phyloP scores from a whole-genome alignment of 1,140 invertebrate species.

The Anagrus nilaparvatae region DNA sequence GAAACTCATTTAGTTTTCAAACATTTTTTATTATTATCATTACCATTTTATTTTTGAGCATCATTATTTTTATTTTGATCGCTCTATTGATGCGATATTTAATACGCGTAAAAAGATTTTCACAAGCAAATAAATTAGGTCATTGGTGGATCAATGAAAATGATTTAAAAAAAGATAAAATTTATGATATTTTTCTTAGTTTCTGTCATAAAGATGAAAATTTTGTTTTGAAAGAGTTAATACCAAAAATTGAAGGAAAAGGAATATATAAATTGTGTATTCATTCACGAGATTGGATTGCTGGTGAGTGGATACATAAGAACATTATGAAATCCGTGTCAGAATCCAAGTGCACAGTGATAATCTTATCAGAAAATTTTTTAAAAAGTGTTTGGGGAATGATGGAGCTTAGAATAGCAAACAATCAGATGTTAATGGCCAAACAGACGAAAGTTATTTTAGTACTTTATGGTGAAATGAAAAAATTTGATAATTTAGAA shows the following conservation, averaged over 20 bases:
- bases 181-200: constrained; percentile 80
- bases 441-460: constrained; percentile 63
- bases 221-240: constrained; percentile 58
- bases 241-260: constrained; percentile 54
- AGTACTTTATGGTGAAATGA: constrained; percentile 66
- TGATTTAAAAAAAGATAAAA: constrained; percentile 65
- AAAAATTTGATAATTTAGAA: constrained; percentile 53
- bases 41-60: too few relatives aligned
- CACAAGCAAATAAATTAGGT: too few relatives aligned
- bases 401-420: constrained; percentile 73
- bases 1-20: too few relatives aligned
- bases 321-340: too few relatives aligned
- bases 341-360: constrained; percentile 67
- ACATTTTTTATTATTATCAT: too few relatives aligned
- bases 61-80: too few relatives aligned
- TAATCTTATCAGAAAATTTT: constrained; percentile 73
- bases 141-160: constrained; percentile 58
- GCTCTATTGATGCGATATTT: too few relatives aligned
- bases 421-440: constrained; percentile 63
- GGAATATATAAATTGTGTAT: constrained; percentile 59
- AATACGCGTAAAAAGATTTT: too few relatives aligned
- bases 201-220: constrained; percentile 73
- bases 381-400: constrained; percentile 76
- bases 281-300: constrained; percentile 70
- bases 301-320: constrained; percentile 67